These are phyloP conservation scores for Lithophane semibrunnea DNA, from an alignment of 2,888 invertebrate genomes.

Conservation along the genomic window DNA sequence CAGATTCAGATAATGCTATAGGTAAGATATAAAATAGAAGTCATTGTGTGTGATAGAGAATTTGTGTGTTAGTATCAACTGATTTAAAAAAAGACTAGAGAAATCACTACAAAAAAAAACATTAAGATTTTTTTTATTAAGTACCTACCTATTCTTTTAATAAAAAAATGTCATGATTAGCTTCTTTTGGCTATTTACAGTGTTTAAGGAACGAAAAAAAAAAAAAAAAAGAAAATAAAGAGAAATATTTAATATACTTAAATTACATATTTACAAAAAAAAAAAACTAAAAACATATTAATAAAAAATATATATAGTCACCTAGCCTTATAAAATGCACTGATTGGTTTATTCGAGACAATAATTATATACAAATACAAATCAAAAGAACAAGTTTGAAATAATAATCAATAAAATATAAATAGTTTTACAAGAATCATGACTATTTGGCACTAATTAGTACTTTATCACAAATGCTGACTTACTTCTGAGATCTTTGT, in stretches of 20 bases:
- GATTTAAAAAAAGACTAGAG: no score
- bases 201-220: not conserved
- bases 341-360: not conserved
- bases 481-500: not conserved
- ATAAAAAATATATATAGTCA: not conserved
- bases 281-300: not conserved
- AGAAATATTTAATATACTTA: not conserved
- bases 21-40: not conserved
- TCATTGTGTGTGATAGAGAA: not conserved
- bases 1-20: not conserved
- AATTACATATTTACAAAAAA: not conserved
- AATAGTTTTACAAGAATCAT: not conserved
- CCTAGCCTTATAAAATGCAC: not conserved
- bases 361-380: conserved; percentile 5
- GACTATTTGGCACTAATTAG: not conserved
- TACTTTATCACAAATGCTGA: not conserved
- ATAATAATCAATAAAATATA: not conserved
- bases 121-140: no score
- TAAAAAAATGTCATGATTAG: not conserved
- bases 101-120: no score
- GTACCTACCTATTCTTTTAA: no score
- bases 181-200: not conserved
- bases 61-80: not conserved
- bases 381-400: not conserved
- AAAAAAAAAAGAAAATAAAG: not conserved